Conservation (phyloP, 2,888 invertebrate genomes). For the Phorcus lineatus region DNA sequence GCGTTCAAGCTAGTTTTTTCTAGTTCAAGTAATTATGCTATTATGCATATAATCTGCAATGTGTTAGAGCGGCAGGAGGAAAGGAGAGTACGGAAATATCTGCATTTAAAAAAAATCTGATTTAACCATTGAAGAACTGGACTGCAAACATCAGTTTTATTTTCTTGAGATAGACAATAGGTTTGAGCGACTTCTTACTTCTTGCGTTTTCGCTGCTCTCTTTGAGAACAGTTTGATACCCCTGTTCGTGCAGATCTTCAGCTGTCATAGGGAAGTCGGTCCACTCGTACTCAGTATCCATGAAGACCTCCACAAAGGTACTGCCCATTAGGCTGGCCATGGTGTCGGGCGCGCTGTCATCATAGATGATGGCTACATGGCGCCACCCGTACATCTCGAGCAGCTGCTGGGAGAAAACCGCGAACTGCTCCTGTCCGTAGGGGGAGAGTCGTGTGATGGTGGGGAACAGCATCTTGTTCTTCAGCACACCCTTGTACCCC, state of each 20-base stretch:
- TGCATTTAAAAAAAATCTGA: too few species aligned
- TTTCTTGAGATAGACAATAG: too few species aligned
- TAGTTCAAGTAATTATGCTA: too few species aligned
- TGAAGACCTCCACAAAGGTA: neutral
- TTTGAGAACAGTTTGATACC: constrained; percentile 23
- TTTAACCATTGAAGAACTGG: too few species aligned
- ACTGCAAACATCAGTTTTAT: too few species aligned
- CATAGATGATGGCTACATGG: constrained; percentile 30
- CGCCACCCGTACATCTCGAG: constrained; percentile 20
- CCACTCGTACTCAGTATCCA: neutral
- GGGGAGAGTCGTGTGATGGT: constrained; percentile 45
- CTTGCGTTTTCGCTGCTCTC: constrained; percentile 38
- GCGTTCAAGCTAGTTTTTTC: too few species aligned
- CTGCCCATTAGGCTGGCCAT: neutral
- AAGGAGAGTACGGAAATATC: too few species aligned
- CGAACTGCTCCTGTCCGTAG: constrained; percentile 38
- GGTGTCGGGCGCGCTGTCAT: neutral
- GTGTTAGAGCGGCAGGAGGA: too few species aligned
- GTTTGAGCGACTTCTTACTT: constrained; percentile 29
- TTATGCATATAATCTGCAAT: too few species aligned
- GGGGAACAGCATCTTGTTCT: constrained; percentile 35
- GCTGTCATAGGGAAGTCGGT: constrained; percentile 33
- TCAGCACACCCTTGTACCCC: constrained; percentile 1
- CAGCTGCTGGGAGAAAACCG: constrained; percentile 26
- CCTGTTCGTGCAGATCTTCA: constrained; percentile 25